Evolutionary conservation across 2,113 vertebrate species (phyloP).

Genomic region (Nycticorax nycticorax): DNA sequence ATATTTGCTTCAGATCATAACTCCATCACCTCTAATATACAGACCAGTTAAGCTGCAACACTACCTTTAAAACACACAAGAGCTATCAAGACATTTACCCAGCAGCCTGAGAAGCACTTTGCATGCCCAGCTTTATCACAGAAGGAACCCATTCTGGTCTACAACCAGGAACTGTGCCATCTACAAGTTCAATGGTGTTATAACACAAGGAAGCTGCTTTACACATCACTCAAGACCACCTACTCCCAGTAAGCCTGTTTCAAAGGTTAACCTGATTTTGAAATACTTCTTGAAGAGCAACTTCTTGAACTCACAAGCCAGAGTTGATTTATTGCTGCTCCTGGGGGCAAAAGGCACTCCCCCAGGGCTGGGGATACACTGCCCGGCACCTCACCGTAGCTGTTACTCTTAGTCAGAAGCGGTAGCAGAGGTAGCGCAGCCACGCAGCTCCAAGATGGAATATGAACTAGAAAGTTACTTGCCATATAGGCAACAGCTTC

Average conservation of each 20-base stretch:
- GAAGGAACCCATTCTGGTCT: not conserved
- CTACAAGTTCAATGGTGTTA: not conserved
- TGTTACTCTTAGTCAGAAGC: not conserved
- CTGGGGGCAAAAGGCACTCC: not conserved
- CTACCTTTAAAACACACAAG: not conserved
- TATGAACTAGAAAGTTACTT: not conserved
- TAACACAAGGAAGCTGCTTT: not conserved
- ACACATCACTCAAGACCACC: not conserved
- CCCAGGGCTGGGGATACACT: not conserved
- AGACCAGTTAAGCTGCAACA: not conserved
- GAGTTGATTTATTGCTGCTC: not conserved
- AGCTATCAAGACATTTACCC: not conserved
- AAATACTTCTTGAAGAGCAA: not conserved
- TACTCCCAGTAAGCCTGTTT: not conserved
- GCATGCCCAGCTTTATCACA: not conserved
- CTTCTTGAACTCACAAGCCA: not conserved
- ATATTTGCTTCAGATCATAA: not conserved
- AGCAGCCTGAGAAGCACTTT: not conserved
- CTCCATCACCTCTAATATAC: not conserved
- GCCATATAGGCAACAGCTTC: not conserved
- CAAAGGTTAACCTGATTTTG: not conserved
- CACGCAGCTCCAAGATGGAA: not conserved
- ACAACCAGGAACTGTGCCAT: not conserved
- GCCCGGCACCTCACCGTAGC: not conserved
- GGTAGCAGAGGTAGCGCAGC: not conserved